These are phyloP conservation scores for Bruchidius siliquastri DNA, from an alignment of 2,888 invertebrate species.

Conservation along the genomic window DNA sequence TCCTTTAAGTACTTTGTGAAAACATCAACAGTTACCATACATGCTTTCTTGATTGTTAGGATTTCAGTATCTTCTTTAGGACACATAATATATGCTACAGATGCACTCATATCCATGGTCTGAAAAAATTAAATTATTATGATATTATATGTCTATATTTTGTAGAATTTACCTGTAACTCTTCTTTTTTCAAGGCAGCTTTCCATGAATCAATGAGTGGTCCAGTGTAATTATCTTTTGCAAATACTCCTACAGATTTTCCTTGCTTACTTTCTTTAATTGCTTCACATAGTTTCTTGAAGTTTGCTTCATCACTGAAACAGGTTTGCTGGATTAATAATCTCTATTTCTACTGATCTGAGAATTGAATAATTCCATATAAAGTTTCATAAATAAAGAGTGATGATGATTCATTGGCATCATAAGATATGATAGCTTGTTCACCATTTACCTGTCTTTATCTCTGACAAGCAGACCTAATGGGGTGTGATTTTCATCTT, in stretches of 20 bases:
- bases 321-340: neutral
- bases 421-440: too few species aligned
- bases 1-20: slow-evolving; percentile 95
- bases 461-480: slow-evolving; percentile 85
- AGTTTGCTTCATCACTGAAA: slow-evolving; percentile 79
- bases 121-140: too few species aligned
- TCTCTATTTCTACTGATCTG: too few species aligned
- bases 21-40: slow-evolving; percentile 87
- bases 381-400: neutral
- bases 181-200: slow-evolving; percentile 66
- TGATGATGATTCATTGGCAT: too few species aligned
- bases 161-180: slow-evolving; percentile 27
- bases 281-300: slow-evolving; percentile 67
- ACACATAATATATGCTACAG: slow-evolving; percentile 83
- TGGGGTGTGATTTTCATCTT: slow-evolving; percentile 67
- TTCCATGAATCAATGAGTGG: slow-evolving; percentile 93
- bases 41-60: slow-evolving; percentile 85
- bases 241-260: slow-evolving; percentile 82
- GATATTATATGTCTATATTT: too few species aligned
- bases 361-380: too few species aligned
- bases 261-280: slow-evolving; percentile 87
- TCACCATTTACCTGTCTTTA: slow-evolving; percentile 62
- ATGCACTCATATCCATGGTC: slow-evolving; percentile 79
- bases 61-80: slow-evolving; percentile 94
- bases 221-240: slow-evolving; percentile 90